Evolutionary conservation across 2,888 invertebrate genomes (phyloP), one percentile per base, ranked within the genome.

Genomic region (Eugnorisma glareosa): DNA sequence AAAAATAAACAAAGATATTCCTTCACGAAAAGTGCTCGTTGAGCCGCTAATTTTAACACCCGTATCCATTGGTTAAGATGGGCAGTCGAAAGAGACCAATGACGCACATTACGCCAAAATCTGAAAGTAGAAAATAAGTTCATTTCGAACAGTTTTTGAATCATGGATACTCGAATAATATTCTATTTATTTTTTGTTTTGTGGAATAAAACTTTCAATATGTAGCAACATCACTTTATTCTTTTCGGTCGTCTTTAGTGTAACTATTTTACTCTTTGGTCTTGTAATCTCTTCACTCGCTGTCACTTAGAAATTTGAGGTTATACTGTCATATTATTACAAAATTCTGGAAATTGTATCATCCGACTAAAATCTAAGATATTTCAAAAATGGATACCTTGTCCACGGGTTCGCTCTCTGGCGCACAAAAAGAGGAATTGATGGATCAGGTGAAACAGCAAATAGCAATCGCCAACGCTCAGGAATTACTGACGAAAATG

Each of bases 391-490:
- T 98, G 98, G 97, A 98, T 93, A 93, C 97, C 6, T 92, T 97
- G 87, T 93, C 97, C 75, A 92, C 96, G 63, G 97, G 97, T 80
- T 95, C 95, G 79, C 95, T 98, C 85, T 97, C 97, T 35, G 97
- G 97, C 28, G 95, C 97, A 64, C 98, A 99, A 93, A 98, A 98
- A 93, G 98, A 98, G 88, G 99, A 99, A 91, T 95, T 99, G 79
- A 99, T 99, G 98, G 98, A 99, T 90, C 98, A 99, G 97, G 98
- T 99, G 45, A 99, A 99, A 95, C 99, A 99, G 94, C 99, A 99
- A 97, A 98, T 99, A 79, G 99, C 99, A 1, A 97, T 99, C 74
- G 99, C 99, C 63, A 99, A 99, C 95, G 98, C 99, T 54, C 99
- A 99, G 94, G 99, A 99, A 97, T 95, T 99, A 82, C 97, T 99